Evolutionary conservation across 2,113 vertebrate genomes (phyloP).

Genomic region (Corydoras maculifer): DNA sequence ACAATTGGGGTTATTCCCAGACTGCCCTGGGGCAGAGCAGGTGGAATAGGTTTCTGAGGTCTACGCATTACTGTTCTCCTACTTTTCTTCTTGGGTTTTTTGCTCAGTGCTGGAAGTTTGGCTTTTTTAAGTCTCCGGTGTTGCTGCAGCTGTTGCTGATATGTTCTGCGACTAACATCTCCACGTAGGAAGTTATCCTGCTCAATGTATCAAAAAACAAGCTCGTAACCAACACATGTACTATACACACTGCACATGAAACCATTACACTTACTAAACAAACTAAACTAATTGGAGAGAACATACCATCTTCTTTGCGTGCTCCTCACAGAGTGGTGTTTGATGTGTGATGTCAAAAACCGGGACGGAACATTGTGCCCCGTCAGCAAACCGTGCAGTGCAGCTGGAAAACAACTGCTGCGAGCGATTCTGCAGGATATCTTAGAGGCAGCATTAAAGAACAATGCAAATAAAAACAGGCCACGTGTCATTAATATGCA

Average conservation of each 20-base stretch:
- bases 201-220: constrained; percentile 29
- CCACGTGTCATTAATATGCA: too few relatives aligned
- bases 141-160: constrained; percentile 69
- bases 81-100: constrained; percentile 88
- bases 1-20: constrained; percentile 80
- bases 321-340: constrained; percentile 84
- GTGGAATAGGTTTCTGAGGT: constrained; percentile 85
- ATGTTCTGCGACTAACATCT: constrained; percentile 79
- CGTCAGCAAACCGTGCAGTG: constrained; percentile 83
- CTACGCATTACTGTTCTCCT: constrained; percentile 69
- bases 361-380: constrained; percentile 81
- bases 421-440: constrained; percentile 79
- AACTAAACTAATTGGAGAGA: background rate
- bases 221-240: too few relatives aligned
- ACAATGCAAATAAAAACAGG: background rate
- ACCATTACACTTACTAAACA: too few relatives aligned
- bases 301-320: constrained; percentile 88
- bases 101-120: constrained; percentile 83
- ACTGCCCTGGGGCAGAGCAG: constrained; percentile 83
- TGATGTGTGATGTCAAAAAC: constrained; percentile 87
- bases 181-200: constrained; percentile 27
- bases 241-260: too few relatives aligned
- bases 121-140: constrained; percentile 84
- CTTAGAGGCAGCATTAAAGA: constrained; percentile 65
- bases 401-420: constrained; percentile 88